Percentiles rank a stretch among this genome's conserved stretches.
These are phyloP conservation scores for Semaprochilodus insignis DNA, from an alignment of 2,797 vertebrate genomes.

Conservation along the genomic window DNA sequence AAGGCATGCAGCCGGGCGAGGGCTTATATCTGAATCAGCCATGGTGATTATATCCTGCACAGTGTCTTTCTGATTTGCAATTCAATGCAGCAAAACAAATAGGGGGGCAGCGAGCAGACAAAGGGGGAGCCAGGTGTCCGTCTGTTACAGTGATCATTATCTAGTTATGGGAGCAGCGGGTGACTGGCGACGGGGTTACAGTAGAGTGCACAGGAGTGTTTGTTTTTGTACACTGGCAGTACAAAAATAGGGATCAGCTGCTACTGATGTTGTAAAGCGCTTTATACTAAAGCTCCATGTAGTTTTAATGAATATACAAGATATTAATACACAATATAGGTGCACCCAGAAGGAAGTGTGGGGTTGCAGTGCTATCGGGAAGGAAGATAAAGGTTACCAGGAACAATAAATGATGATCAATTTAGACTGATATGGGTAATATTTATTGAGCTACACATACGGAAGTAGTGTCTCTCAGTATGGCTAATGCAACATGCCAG, in stretches of 20 bases:
- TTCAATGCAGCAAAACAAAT: slow-evolving; percentile 38
- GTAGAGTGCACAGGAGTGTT: not conserved
- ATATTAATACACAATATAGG: too few relatives aligned
- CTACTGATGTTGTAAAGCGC: too few relatives aligned
- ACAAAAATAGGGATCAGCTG: not conserved
- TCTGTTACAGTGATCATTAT: slow-evolving; percentile 17
- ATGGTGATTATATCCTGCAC: slow-evolving; percentile 6
- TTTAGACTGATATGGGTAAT: too few relatives aligned
- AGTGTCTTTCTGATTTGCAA: slow-evolving; percentile 12
- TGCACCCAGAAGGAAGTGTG: too few relatives aligned
- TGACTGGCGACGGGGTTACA: not conserved
- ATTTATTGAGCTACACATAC: too few relatives aligned
- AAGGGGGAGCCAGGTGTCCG: slow-evolving; percentile 35
- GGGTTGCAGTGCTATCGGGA: too few relatives aligned
- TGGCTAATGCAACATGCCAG: too few relatives aligned
- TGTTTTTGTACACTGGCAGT: not conserved
- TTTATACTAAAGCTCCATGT: too few relatives aligned
- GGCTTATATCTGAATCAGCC: not conserved
- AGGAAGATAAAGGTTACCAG: too few relatives aligned
- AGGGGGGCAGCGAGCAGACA: slow-evolving; percentile 18
- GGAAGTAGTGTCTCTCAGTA: too few relatives aligned
- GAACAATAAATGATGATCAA: too few relatives aligned
- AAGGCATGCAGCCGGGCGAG: not conserved
- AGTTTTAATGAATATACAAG: too few relatives aligned
- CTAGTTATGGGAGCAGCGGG: not conserved